These are phyloP conservation scores for Caranx ignobilis DNA, from an alignment of 2,113 vertebrate species.

Conservation along the genomic window DNA sequence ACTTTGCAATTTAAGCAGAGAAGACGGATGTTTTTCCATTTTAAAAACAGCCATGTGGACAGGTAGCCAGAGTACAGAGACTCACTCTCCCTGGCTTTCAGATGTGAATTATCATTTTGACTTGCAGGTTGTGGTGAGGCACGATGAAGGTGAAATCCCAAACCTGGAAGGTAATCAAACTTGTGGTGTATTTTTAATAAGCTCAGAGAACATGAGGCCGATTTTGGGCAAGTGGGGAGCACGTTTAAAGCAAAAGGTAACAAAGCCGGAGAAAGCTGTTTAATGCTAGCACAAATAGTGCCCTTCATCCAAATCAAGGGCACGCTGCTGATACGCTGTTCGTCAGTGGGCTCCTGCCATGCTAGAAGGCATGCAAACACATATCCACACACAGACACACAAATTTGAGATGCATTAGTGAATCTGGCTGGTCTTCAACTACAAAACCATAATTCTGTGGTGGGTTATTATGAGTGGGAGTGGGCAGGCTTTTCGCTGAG, in stretches of 20 bases:
- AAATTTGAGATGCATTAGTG: constrained; percentile 50
- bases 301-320: constrained; percentile 64
- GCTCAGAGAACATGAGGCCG: constrained; percentile 20
- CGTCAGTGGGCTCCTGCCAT: constrained; percentile 27
- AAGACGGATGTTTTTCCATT: constrained; percentile 6
- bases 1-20: constrained; percentile 18
- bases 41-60: background rate
- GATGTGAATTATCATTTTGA: constrained; percentile 37
- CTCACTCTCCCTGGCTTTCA: background rate
- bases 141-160: constrained; percentile 60
- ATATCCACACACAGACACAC: constrained; percentile 33
- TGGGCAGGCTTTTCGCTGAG: constrained; percentile 49
- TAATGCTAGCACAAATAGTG: constrained; percentile 31
- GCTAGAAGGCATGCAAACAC: constrained; percentile 48
- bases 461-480: constrained; percentile 58
- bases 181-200: constrained; percentile 35
- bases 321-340: constrained; percentile 34
- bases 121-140: background rate
- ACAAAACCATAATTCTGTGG: constrained; percentile 54
- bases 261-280: constrained; percentile 37
- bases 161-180: constrained; percentile 52
- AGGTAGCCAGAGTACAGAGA: background rate
- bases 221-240: constrained; percentile 10
- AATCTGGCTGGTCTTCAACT: constrained; percentile 59
- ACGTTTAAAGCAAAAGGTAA: constrained; percentile 55